Evolutionary conservation across 1,140 invertebrate species (phyloP), one percentile per base, ranked within the genome.

Genomic region (Trichoplusia ni): DNA sequence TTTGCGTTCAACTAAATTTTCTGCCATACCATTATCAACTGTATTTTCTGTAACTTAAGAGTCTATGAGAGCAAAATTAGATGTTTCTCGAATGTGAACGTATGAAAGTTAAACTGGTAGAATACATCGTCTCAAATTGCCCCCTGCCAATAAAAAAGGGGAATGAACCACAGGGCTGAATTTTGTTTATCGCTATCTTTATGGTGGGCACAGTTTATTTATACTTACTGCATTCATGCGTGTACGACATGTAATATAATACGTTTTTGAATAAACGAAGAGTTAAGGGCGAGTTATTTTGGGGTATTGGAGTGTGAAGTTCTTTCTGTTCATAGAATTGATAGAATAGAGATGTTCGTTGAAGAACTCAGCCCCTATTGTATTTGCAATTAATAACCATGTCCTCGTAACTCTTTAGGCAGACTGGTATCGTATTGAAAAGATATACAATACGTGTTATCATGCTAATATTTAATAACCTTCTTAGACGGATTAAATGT

Each of bases 131-230:
- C 80, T 84, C 77, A 78, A 85, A 86, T 87, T 87, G 80, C 84
- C 83, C 84, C 80, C 77, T 81, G 82, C 86, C 79, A 89, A 87
- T 87, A 89, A 87, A 89, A 87, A 86, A 84, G 80, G 84, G 84
- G 77, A 84, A 84, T 80, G 75, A 73, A 77, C 73, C 71, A 77
- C 71, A 77, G 75, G 79, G 77, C 75, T 81, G 80, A 87, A 87
- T 88, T 88, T 84, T 88, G 84, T 90, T 90, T 90, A 88, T 90
- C 84, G 75, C 73, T 78, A 87, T 90, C 82, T 90, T 90, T 88
- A 88, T 86, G 79, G 81, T 75, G 75, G 77, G 65, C 75, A 81
- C 69, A 77, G 78, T 84, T 85, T 86, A 84, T 90, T 85, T 86
- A 79, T 84, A 81, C 73, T 68, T 84, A 81, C 73, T 68, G 76